phyloP scores from a whole-genome alignment of 2,888 invertebrate genomes.

The Prosopocoilus inquinatus region DNA sequence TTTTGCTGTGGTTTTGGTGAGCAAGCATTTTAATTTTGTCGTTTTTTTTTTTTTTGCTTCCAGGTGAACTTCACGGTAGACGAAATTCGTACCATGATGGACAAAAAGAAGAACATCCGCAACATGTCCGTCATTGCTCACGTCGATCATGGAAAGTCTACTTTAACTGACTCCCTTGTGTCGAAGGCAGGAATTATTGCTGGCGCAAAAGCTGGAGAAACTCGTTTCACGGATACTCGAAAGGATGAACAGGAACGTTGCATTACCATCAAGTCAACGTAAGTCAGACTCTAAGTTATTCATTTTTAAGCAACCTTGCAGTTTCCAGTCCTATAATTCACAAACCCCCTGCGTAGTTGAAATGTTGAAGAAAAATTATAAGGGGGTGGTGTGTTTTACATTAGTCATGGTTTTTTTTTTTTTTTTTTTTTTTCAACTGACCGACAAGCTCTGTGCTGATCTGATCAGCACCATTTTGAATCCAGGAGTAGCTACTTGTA shows the following conservation, averaged over 20 bases:
- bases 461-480: too few species aligned
- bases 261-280: slow-evolving; percentile 99
- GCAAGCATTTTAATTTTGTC: slow-evolving; percentile 18
- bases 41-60: slow-evolving; percentile 31
- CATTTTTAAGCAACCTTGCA: too few species aligned
- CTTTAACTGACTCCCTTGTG: slow-evolving; percentile 97
- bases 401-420: background rate
- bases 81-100: slow-evolving; percentile 99
- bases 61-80: slow-evolving; percentile 99
- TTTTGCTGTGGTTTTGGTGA: background rate
- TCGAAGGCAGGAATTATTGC: slow-evolving; percentile 99
- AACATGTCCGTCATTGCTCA: slow-evolving; percentile 99
- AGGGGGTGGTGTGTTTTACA: too few species aligned
- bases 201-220: slow-evolving; percentile 97
- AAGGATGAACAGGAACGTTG: slow-evolving; percentile 99
- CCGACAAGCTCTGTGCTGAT: too few species aligned
- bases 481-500: too few species aligned
- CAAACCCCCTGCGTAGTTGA: too few species aligned
- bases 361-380: too few species aligned
- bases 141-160: slow-evolving; percentile 99
- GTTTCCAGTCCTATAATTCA: too few species aligned
- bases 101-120: slow-evolving; percentile 99
- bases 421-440: background rate
- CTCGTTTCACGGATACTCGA: slow-evolving; percentile 98
- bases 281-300: slow-evolving; percentile 58